Conservation (phyloP, 2,888 invertebrate genomes). For the Caenorhabditis sp. region DNA sequence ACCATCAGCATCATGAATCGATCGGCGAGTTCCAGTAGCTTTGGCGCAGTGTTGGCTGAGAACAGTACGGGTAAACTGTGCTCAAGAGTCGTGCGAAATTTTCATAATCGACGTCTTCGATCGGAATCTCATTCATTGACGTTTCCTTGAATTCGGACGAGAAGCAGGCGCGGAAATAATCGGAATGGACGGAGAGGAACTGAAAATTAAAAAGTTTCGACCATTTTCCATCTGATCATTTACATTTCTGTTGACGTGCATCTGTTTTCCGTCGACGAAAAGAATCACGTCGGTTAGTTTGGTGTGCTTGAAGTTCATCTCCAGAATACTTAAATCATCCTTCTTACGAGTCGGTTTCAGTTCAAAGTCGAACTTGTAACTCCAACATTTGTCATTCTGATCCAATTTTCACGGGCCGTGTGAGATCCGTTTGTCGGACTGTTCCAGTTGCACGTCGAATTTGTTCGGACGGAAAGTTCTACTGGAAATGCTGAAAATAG, state of each 20-base stretch:
- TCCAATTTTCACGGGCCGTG: too few species aligned
- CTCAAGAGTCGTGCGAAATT: slow-evolving; percentile 3
- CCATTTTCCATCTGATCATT: too few species aligned
- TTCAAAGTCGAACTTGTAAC: too few species aligned
- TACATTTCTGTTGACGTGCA: not conserved
- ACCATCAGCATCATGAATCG: not conserved
- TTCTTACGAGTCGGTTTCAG: too few species aligned
- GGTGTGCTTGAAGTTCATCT: too few species aligned
- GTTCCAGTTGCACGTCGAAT: too few species aligned
- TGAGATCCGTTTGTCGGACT: too few species aligned
- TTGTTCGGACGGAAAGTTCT: too few species aligned
- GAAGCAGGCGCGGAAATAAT: not conserved
- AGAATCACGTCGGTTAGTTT: slow-evolving; percentile 27
- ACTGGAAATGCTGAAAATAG: too few species aligned
- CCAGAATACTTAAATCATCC: too few species aligned
- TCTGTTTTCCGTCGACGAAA: slow-evolving; percentile 1
- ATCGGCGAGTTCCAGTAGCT: slow-evolving; percentile 10
- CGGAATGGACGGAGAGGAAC: slow-evolving; percentile 8
- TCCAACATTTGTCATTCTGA: too few species aligned
- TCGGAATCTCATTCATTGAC: not conserved
- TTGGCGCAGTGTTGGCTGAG: not conserved
- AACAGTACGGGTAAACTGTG: not conserved
- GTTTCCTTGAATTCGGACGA: not conserved
- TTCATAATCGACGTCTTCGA: not conserved
- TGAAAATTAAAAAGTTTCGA: too few species aligned